Evolutionary conservation across 2,888 invertebrate genomes (phyloP).

Genomic region (Lasioglossum figueresi): DNA sequence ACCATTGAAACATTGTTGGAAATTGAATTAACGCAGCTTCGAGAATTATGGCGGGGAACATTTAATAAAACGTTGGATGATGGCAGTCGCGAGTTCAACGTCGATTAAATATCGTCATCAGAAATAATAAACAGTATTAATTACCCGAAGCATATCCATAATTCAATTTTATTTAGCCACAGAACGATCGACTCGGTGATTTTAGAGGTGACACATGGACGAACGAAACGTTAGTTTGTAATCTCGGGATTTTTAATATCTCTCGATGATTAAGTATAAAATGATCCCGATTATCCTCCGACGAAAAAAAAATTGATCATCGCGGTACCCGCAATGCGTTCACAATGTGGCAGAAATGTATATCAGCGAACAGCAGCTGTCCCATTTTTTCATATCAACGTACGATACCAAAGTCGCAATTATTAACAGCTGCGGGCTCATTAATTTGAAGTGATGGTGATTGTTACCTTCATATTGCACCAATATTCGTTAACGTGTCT

Average conservation of each 20-base stretch:
- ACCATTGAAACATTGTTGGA: neutral
- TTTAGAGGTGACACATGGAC: slow-evolving; percentile 8
- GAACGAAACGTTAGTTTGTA: neutral
- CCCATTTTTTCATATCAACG: slow-evolving; percentile 11
- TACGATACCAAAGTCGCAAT: neutral
- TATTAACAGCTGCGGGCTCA: slow-evolving; percentile 59
- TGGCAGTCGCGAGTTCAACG: slow-evolving; percentile 18
- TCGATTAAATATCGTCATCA: slow-evolving; percentile 21
- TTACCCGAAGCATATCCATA: slow-evolving; percentile 20
- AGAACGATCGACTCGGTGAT: too few species aligned
- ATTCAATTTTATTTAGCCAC: slow-evolving; percentile 40
- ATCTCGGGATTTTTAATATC: neutral
- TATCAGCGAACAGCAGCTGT: neutral
- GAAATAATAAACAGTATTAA: slow-evolving; percentile 43
- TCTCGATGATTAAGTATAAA: too few species aligned
- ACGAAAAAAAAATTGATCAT: neutral
- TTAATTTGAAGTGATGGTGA: slow-evolving; percentile 42
- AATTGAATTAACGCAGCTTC: neutral
- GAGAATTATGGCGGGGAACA: neutral
- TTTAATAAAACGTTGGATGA: neutral
- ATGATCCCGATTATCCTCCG: neutral
- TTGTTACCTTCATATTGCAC: slow-evolving; percentile 44
- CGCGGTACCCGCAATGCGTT: too few species aligned
- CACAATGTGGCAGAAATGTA: neutral
- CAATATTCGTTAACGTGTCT: slow-evolving; percentile 61